Base-by-base conservation (phyloP, 2,888 invertebrate genomes). In the Trichacis sp. region DNA sequence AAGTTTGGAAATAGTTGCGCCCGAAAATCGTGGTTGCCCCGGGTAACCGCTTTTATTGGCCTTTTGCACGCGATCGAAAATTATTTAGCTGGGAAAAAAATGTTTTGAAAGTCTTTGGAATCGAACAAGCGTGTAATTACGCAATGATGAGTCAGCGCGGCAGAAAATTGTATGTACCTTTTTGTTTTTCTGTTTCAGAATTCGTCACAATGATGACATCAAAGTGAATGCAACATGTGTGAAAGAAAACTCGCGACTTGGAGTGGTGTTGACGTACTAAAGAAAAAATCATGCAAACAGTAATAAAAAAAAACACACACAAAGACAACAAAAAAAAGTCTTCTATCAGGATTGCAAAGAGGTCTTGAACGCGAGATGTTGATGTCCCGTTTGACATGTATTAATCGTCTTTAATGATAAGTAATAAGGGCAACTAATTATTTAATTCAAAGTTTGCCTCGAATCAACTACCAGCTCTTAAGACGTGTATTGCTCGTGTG, bases 181-280 rank as follows among this genome's bases (percentile, higher is more conserved):
- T 81, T 82, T 24, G 5, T 15, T 12, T 40, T 14, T 84, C 85
- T 86, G 84, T 92, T 93, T 30, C 92, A 95, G 95, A 96, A 91
- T 96, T 96, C 91, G 95, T 96, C 91, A 96, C 95, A 91, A 96
- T 96, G 96, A 96, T 96, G 96, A 96, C 96, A 91, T 96, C 96
- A 91, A 96, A 96, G 93, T 96, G 95, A 96, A 87, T 83, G 74
- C 79, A 80, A 82, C 78, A 77, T 74, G 91, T 90, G 88, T 89
- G 88, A 90, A 89, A 89, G 89, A 83, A 86, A 87, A 86, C 86
- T 87, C 86, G 87, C 88, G 87, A 87, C 87, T 88, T 85, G 67
- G 87, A 87, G 88, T 87, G 88, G 88, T 88, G 87, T 88, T 88
- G 88, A 88, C 87, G 86, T 86, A 87, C 85, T 87, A 86, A 81